These are phyloP conservation scores for Drosophila setosimentum DNA, from an alignment of 2,888 invertebrate species.

Conservation along the genomic window DNA sequence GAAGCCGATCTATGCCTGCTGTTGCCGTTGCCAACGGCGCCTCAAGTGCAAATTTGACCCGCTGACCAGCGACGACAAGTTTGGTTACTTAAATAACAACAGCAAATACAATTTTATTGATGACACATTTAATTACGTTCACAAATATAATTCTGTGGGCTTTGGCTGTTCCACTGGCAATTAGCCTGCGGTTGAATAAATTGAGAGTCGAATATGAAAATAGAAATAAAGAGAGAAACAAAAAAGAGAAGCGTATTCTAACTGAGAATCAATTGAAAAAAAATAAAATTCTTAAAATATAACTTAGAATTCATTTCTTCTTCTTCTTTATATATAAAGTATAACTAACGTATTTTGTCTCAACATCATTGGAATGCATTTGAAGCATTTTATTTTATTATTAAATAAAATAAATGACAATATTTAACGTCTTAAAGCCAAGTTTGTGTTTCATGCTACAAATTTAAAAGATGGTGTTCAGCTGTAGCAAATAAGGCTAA, in stretches of 20 bases:
- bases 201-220: not conserved
- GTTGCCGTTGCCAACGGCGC: constrained; percentile 11
- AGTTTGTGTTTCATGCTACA: not conserved
- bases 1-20: constrained; percentile 39
- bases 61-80: constrained; percentile 71
- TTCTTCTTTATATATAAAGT: not conserved
- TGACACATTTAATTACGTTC: constrained; percentile 62
- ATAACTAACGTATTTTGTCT: not conserved
- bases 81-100: constrained; percentile 57
- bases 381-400: constrained; percentile 13
- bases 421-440: not conserved
- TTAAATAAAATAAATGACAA: constrained; percentile 13
- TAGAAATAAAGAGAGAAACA: not conserved
- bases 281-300: too few species aligned
- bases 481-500: constrained; percentile 50
- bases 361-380: not conserved
- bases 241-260: not conserved
- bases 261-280: too few species aligned
- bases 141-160: constrained; percentile 29
- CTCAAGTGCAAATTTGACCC: constrained; percentile 63
- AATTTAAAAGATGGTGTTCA: constrained; percentile 24
- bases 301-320: too few species aligned
- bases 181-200: constrained; percentile 7
- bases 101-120: constrained; percentile 63
- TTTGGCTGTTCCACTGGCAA: not conserved